These are phyloP conservation scores for Drosophila mojavensis DNA, from an alignment of 1,140 invertebrate genomes.

Conservation along the genomic window DNA sequence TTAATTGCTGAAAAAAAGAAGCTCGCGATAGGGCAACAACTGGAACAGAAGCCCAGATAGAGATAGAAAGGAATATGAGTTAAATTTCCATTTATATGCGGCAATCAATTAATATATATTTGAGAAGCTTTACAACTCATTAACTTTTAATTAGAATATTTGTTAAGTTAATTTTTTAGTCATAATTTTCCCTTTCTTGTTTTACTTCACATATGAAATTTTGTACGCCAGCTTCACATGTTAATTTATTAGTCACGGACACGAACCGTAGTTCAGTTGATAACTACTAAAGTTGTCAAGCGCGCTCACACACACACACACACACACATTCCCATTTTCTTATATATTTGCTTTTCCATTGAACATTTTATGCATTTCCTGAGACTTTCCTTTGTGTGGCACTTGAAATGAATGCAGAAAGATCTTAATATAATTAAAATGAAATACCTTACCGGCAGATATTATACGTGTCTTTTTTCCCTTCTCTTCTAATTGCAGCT, in stretches of 20 bases:
- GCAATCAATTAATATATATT: no score
- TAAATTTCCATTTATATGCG: no score
- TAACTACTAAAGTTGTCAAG: slow-evolving; percentile 52
- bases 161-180: background rate
- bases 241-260: slow-evolving; percentile 74
- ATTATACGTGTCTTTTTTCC: no score
- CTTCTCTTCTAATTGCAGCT: slow-evolving; percentile 51
- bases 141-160: background rate
- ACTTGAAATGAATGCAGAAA: slow-evolving; percentile 61
- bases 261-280: slow-evolving; percentile 51
- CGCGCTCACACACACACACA: background rate
- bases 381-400: slow-evolving; percentile 62
- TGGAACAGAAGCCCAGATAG: no score
- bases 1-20: background rate
- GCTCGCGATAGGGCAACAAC: background rate
- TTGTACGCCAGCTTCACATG: slow-evolving; percentile 62
- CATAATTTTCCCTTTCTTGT: slow-evolving; percentile 18
- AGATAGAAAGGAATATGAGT: no score
- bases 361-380: slow-evolving; percentile 10
- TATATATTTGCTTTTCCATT: background rate
- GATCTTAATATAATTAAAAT: slow-evolving; percentile 44
- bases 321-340: slow-evolving; percentile 17
- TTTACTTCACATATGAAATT: slow-evolving; percentile 37
- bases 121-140: background rate
- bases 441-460: no score